Evolutionary conservation across 2,888 invertebrate species (phyloP).

Genomic region (Drosophila dives): DNA sequence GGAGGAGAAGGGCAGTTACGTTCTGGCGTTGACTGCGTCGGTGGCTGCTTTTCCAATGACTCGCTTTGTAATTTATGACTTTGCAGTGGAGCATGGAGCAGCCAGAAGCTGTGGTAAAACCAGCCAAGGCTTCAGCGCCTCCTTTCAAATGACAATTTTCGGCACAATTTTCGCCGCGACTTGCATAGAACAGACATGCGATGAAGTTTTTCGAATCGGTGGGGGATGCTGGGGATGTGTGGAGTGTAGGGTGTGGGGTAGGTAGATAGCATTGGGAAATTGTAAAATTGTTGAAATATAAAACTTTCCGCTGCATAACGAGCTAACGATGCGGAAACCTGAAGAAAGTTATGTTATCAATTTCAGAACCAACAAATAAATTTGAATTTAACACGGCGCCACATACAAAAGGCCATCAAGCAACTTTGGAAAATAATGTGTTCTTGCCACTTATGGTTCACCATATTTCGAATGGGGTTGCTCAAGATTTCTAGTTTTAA

Average conservation of each 20-base stretch:
- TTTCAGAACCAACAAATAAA: constrained; percentile 83
- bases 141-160: constrained; percentile 76
- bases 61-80: constrained; percentile 83
- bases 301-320: constrained; percentile 83
- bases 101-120: constrained; percentile 26
- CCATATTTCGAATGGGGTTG: constrained; percentile 15
- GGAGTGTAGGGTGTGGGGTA: constrained; percentile 7
- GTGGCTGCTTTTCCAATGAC: constrained; percentile 72
- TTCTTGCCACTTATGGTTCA: constrained; percentile 35
- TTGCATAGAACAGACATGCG: constrained; percentile 29
- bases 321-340: constrained; percentile 85
- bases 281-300: constrained; percentile 81
- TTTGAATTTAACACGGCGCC: constrained; percentile 82
- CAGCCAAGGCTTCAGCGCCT: constrained; percentile 28
- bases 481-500: constrained; percentile 30
- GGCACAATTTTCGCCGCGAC: constrained; percentile 71
- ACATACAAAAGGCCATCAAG: constrained; percentile 50
- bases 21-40: constrained; percentile 46
- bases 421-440: constrained; percentile 52
- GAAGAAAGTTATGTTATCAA: constrained; percentile 85
- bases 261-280: constrained; percentile 56
- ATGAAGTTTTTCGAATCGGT: too few relatives aligned
- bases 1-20: not conserved
- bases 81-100: constrained; percentile 57
- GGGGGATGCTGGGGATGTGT: not conserved